A percentile compares a stretch with the other conserved stretches of the same genome.
These are phyloP conservation scores for Pantherophis alleghaniensis DNA, from an alignment of 2,797 vertebrate genomes.

Conservation along the genomic window DNA sequence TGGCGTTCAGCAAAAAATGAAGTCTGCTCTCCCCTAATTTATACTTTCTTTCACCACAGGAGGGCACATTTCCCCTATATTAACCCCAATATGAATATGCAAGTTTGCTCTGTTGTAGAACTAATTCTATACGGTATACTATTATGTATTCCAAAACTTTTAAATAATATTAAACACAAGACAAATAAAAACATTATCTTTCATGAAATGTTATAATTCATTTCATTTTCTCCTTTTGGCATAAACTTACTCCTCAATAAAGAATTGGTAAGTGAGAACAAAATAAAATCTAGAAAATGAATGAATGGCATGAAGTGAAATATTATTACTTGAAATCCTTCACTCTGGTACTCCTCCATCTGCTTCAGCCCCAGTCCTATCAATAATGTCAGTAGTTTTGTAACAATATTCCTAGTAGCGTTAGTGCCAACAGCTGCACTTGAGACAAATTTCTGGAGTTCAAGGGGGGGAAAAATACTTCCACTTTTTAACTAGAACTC, in stretches of 20 bases:
- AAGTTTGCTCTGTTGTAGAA: background rate
- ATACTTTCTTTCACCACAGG: background rate
- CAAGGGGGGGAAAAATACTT: constrained; percentile 12
- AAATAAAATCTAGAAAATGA: background rate
- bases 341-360: background rate
- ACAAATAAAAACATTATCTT: background rate
- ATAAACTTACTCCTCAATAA: background rate
- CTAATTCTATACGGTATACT: background rate
- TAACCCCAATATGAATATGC: background rate
- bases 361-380: background rate
- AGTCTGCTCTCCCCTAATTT: background rate
- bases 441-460: background rate
- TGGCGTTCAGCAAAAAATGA: background rate
- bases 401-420: background rate
- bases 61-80: background rate
- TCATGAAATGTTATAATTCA: background rate
- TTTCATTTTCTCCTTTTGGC: background rate
- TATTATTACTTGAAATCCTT: background rate
- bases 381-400: background rate
- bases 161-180: background rate
- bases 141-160: background rate
- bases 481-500: constrained; percentile 22
- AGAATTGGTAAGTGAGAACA: background rate
- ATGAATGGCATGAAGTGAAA: background rate
- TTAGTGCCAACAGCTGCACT: background rate